Conservation (phyloP, 2,113 vertebrate genomes). For the Felis chaus region DNA sequence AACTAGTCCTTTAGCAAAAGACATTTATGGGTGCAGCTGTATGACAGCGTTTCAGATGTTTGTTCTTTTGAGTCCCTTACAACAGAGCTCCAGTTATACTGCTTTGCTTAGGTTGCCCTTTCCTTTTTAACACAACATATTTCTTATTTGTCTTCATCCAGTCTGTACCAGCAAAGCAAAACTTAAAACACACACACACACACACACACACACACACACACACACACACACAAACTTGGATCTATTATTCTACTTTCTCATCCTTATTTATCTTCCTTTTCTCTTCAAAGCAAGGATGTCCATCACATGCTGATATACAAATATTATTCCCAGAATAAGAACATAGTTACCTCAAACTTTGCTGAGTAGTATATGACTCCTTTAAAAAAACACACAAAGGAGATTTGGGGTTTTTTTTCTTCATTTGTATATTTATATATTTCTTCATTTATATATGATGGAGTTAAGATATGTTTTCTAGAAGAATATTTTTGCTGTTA, state of each 20-base stretch:
- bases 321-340: not conserved
- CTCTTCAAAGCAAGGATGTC: not conserved
- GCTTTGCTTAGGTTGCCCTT: not conserved
- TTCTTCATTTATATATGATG: not conserved
- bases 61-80: not conserved
- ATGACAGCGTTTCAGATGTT: not conserved
- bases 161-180: not conserved
- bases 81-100: not conserved
- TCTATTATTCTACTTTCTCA: not conserved
- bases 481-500: conserved; percentile 13
- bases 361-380: not conserved
- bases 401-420: not conserved
- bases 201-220: not conserved
- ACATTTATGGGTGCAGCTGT: not conserved
- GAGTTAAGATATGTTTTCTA: conserved; percentile 41
- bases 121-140: not conserved
- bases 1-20: conserved; percentile 14
- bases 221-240: not conserved
- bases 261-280: not conserved
- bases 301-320: not conserved
- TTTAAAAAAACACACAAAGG: not conserved
- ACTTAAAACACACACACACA: not conserved
- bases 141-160: not conserved
- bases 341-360: not conserved
- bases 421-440: too few relatives aligned